phyloP scores from a whole-genome alignment of 2,797 vertebrate species.

The Decapterus maruadsi region DNA sequence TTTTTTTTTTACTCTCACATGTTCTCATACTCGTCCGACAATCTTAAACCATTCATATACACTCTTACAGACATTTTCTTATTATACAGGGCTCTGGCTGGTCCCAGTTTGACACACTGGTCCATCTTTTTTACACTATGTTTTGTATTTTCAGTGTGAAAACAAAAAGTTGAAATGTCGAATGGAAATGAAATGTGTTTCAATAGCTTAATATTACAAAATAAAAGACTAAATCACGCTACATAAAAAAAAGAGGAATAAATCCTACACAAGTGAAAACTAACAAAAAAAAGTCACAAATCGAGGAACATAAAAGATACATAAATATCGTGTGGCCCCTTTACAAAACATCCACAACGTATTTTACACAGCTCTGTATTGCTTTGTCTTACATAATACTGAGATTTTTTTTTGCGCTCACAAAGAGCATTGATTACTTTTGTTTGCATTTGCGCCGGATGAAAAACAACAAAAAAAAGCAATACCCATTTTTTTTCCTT shows the following conservation, averaged over 20 bases:
- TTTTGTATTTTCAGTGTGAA: constrained; percentile 31
- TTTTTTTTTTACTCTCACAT: constrained; percentile 40
- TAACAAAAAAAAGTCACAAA: constrained; percentile 53
- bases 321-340: constrained; percentile 79
- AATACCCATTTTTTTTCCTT: constrained; percentile 44
- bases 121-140: constrained; percentile 48
- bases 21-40: constrained; percentile 52
- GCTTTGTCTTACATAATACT: constrained; percentile 87
- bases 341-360: constrained; percentile 72
- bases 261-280: constrained; percentile 35
- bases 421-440: constrained; percentile 61
- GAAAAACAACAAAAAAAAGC: constrained; percentile 46
- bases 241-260: constrained; percentile 56
- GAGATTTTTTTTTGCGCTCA: constrained; percentile 70
- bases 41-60: constrained; percentile 47
- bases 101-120: constrained; percentile 58
- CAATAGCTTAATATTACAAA: constrained; percentile 58
- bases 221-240: constrained; percentile 36
- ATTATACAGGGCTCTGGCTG: constrained; percentile 59
- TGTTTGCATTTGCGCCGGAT: constrained; percentile 44
- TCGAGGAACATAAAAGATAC: constrained; percentile 45
- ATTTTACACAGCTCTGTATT: constrained; percentile 82
- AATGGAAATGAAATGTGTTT: constrained; percentile 65
- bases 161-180: constrained; percentile 54
- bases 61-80: constrained; percentile 55